phyloP scores from a whole-genome alignment of 30 jellyfish, hydroid and myxozoan species.

The Hydractinia echinata region DNA sequence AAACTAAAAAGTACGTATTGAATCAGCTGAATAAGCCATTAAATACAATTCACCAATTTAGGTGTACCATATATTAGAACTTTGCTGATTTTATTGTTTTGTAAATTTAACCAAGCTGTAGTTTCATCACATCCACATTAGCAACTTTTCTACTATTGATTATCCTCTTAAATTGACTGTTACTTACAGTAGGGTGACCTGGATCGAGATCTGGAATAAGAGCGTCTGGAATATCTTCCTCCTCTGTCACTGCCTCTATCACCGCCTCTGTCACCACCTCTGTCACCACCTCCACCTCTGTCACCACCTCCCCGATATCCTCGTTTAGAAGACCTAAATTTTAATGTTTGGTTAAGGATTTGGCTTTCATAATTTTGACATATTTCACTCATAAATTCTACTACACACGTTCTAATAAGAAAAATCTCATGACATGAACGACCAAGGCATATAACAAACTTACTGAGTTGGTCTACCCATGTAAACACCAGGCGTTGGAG shows the following conservation, averaged over 20 bases:
- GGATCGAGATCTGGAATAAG: constrained; percentile 44
- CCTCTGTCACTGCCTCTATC: constrained; percentile 46
- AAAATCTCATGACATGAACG: constrained; percentile 1
- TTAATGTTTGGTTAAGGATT: neutral
- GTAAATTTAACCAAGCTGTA: no score
- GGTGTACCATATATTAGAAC: no score
- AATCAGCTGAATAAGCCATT: no score
- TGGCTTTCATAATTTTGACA: neutral
- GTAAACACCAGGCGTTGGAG: constrained; percentile 99
- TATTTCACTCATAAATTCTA: neutral
- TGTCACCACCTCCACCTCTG: constrained; percentile 30
- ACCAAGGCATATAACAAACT: neutral
- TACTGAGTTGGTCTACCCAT: constrained; percentile 99
- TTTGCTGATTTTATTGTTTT: no score
- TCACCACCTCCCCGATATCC: constrained; percentile 26
- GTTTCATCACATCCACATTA: no score
- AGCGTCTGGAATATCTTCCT: constrained; percentile 27
- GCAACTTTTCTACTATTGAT: no score
- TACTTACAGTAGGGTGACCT: constrained; percentile 44
- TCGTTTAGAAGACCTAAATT: constrained; percentile 7
- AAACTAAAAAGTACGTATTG: no score
- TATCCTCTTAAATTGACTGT: neutral
- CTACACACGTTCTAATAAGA: neutral
- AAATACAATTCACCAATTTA: no score
- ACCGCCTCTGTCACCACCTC: constrained; percentile 34